These are phyloP conservation scores for Epizoanthus scotinus DNA, from an alignment of 92 coral and sea anemone species.

Conservation along the genomic window DNA sequence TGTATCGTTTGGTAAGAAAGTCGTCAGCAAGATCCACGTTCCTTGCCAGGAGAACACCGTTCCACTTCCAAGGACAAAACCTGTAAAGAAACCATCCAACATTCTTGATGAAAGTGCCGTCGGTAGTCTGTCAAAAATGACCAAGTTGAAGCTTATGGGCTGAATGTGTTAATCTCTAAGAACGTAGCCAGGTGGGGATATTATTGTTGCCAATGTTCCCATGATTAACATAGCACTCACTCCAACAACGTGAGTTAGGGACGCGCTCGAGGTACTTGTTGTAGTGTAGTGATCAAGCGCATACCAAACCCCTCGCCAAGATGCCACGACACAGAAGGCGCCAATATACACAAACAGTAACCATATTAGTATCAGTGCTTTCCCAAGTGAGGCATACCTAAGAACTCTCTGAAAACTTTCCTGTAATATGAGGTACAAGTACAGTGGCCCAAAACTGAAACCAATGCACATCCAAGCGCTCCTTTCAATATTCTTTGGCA, in stretches of 20 bases:
- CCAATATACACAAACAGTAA: conserved; percentile 32
- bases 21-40: conserved; percentile 57
- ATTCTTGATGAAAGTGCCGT: too few species aligned
- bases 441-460: conserved; percentile 31
- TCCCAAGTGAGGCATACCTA: background rate
- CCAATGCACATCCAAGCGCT: conserved; percentile 44
- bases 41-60: conserved; percentile 75
- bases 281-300: conserved; percentile 31
- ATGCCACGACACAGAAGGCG: conserved; percentile 34
- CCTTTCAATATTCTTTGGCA: conserved; percentile 22
- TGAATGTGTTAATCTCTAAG: conserved; percentile 6
- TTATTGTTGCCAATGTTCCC: conserved; percentile 23
- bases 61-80: conserved; percentile 48
- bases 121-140: background rate
- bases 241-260: conserved; percentile 38
- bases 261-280: background rate
- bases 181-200: conserved; percentile 39
- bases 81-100: conserved; percentile 54
- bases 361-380: conserved; percentile 22
- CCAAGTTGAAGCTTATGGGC: background rate
- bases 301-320: conserved; percentile 81
- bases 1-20: background rate
- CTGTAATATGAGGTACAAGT: conserved; percentile 17
- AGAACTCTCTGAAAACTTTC: conserved; percentile 20
- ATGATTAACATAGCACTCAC: conserved; percentile 3